Evolutionary conservation across 2,113 vertebrate species (phyloP), one percentile per base, ranked within the genome.

Genomic region (Mus pahari): DNA sequence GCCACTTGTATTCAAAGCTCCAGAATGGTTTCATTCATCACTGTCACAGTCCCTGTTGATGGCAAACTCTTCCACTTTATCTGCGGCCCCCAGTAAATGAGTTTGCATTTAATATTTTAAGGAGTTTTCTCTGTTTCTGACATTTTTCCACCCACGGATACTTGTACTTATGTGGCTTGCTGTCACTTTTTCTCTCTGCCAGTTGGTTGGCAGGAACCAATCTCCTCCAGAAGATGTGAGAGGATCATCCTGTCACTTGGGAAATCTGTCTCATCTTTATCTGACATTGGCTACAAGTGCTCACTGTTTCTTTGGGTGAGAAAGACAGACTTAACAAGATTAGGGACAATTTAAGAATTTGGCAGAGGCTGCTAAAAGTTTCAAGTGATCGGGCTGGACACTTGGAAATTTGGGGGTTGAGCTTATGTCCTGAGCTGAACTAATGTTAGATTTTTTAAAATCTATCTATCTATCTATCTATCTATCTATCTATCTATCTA

Each of bases 101-200:
- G 96, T 96, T 98, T 98, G 97, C 97, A 98, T 98, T 98, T 98
- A 97, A 98, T 98, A 97, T 98, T 98, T 98, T 96, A 97, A 98
- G 97, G 96, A 93, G 93, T 96, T 97, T 94, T 94, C 81, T 97
- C 95, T 95, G 94, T 97, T 98, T 97, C 94, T 96, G 97, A 94
- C 95, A 97, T 98, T 97, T 75, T 92, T 97, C 92, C 91, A 97
- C 96, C 93, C 92, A 96, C 93, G 55, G 94, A 90, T 95, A 82
- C 91, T 96, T 96, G 84, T 70, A 94, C 45, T 95, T 90, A 84
- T 79, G 93, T 90, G 92, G 79, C 92, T 96, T 92, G 45, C 92
- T 97, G 94, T 96, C 90, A 96, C 93, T 81, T 91, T 97, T 97
- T 96, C 87, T 68, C 90, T 62, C 87, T 96, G 95, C 95, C 88